A percentile compares a stretch with the other conserved stretches of the same genome.
These are phyloP conservation scores for Eucriotettix oculatus DNA, from an alignment of 2,888 invertebrate genomes.

Conservation along the genomic window DNA sequence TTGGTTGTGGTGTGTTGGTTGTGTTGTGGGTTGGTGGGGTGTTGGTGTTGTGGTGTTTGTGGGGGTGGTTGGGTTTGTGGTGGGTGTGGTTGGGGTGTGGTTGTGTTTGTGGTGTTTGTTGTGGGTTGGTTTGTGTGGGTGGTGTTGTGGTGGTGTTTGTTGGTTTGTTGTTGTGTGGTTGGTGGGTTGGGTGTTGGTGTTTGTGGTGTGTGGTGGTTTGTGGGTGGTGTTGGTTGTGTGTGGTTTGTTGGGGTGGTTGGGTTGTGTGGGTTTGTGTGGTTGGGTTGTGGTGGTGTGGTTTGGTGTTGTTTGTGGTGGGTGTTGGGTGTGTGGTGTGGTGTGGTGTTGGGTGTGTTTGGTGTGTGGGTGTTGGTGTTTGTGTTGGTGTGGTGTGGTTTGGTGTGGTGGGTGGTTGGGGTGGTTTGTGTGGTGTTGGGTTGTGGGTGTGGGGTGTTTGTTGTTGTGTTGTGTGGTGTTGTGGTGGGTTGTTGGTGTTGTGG, in stretches of 20 bases:
- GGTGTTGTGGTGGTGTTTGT: no score
- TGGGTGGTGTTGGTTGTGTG: not conserved
- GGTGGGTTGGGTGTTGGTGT: not conserved
- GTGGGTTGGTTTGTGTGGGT: no score
- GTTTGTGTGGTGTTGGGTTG: not conserved
- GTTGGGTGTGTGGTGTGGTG: not conserved
- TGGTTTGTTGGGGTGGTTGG: not conserved
- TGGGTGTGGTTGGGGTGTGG: no score
- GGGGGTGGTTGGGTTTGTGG: not conserved
- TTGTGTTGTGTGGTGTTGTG: not conserved
- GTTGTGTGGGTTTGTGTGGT: no score
- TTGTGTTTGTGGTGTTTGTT: not conserved
- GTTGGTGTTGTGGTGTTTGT: not conserved
- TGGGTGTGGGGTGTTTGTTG: no score
- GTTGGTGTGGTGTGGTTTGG: not conserved
- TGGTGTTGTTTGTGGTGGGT: not conserved
- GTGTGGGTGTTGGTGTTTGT: not conserved
- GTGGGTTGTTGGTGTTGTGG: not conserved
- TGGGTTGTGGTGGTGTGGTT: not conserved
- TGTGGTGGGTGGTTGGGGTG: not conserved
- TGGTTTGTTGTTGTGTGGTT: not conserved
- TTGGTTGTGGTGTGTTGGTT: not conserved
- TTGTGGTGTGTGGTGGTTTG: not conserved
- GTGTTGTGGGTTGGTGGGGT: not conserved
- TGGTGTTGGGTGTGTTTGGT: not conserved